Conservation (phyloP, 1,140 invertebrate genomes). For the Rhagoletis zephyria region DNA sequence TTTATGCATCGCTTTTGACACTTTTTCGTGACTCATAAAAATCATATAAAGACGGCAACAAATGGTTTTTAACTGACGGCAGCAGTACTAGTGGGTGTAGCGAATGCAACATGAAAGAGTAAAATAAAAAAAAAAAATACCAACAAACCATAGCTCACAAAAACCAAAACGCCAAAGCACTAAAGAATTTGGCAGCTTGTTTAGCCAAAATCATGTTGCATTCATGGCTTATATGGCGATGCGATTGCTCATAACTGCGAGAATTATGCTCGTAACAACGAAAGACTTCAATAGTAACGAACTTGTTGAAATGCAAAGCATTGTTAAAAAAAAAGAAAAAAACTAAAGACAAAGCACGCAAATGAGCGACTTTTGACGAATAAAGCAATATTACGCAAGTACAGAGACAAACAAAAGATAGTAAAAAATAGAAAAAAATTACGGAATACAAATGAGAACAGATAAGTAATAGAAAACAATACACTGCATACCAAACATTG, state of each 20-base stretch:
- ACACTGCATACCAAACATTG: no score
- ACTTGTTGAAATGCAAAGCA: neutral
- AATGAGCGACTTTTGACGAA: neutral
- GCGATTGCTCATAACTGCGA: slow-evolving; percentile 25
- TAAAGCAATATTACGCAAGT: neutral
- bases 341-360: no score
- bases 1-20: slow-evolving; percentile 14
- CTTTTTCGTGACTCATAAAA: slow-evolving; percentile 29
- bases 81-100: neutral
- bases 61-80: neutral
- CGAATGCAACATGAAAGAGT: neutral
- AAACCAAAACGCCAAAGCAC: neutral
- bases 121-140: neutral
- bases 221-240: slow-evolving; percentile 5
- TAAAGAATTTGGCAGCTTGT: slow-evolving; percentile 30
- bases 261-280: neutral
- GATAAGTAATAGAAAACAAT: no score
- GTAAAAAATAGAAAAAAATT: neutral
- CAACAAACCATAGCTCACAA: neutral
- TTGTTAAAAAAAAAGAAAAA: neutral
- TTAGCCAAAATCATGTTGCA: slow-evolving; percentile 23
- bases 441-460: neutral
- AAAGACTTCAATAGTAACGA: slow-evolving; percentile 33
- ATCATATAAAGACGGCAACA: neutral
- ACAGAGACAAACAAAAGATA: neutral